A percentile compares a stretch with the other conserved stretches of the same genome.
phyloP scores from a whole-genome alignment of 92 coral and sea anemone species.

The Metridium senile region DNA sequence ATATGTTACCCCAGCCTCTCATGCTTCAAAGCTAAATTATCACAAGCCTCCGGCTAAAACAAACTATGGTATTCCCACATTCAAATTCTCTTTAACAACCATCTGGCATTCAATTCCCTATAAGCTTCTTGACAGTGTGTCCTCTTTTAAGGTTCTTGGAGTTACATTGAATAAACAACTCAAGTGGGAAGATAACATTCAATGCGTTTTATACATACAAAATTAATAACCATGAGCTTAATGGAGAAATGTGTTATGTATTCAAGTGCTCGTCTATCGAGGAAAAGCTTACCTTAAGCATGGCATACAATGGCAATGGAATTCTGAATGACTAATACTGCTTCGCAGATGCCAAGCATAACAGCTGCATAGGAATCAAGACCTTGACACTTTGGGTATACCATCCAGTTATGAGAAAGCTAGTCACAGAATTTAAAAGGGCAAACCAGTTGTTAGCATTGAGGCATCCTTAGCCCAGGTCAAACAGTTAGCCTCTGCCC shows the following conservation, averaged over 20 bases:
- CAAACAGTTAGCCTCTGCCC: conserved; percentile 32
- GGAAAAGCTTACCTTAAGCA: conserved; percentile 30
- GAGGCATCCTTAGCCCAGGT: conserved; percentile 2
- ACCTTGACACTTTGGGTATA: conserved; percentile 27
- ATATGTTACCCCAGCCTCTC: too few relatives aligned
- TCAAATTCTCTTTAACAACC: too few relatives aligned
- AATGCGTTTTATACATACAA: too few relatives aligned
- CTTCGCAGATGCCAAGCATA: conserved; percentile 30
- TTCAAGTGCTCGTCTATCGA: conserved; percentile 27
- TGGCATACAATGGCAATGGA: conserved; percentile 18
- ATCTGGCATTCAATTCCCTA: too few relatives aligned
- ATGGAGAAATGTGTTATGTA: conserved; percentile 25
- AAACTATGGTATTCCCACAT: too few relatives aligned
- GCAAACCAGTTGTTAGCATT: not conserved
- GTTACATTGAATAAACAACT: too few relatives aligned
- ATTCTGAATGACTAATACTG: conserved; percentile 12
- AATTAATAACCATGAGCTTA: conserved; percentile 7
- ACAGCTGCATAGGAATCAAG: conserved; percentile 1
- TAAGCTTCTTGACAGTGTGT: too few relatives aligned
- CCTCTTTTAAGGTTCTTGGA: too few relatives aligned
- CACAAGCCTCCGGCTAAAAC: too few relatives aligned
- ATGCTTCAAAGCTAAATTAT: too few relatives aligned
- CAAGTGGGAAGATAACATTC: too few relatives aligned
- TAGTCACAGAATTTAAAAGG: not conserved
- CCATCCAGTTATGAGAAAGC: conserved; percentile 29